Base-by-base conservation (phyloP, 2,113 vertebrate genomes). In the Ammodytes dubius region DNA sequence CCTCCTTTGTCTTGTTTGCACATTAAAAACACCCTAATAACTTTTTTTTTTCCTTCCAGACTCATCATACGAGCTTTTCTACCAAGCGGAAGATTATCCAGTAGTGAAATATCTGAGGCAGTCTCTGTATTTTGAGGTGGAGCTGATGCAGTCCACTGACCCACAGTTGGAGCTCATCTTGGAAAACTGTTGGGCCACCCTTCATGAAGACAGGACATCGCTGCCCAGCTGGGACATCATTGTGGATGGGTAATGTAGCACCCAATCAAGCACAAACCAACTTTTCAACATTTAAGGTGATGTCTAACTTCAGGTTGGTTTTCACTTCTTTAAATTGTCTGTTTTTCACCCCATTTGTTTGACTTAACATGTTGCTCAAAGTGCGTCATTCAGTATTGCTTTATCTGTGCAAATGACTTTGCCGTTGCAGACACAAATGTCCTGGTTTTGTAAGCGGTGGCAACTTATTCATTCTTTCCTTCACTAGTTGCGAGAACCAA, bases 181-280 rank as follows among this genome's bases (percentile, higher is more conserved):
- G 77, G 89, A 94, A 0, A 93, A 91, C 79, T 95, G 95, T 52
- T 95, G 94, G 94, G 93, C 93, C 1, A 94, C 91, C 3, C 60
- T 5, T 5, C 1, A 88, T 9, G 70, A 89, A n/a, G 89, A 95
- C 9, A 7, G 86, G 11, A 84, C 50, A 0, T 91, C 89, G 17
- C n/a, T 90, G 8, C 94, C 95, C 17, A 91, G 89, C 46, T 95
- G 95, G 95, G 93, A 95, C 53, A 17, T 94, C 40, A 94, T 95
- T 74, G 81, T 93, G 8, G 74, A 94, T 15, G 17, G 85, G 94
- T 94, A 83, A 76, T 27, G 5, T 7, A 3, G 10, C 5, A 14
- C 6, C 12, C 15, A 17, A 37, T 4, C 2, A 37, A 7, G 13
- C 37, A 35, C 19, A 15, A 19, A 2, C 40, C 5, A 27, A 27